These are phyloP conservation scores for Parotia lawesii DNA, from an alignment of 2,113 vertebrate genomes.

Conservation along the genomic window DNA sequence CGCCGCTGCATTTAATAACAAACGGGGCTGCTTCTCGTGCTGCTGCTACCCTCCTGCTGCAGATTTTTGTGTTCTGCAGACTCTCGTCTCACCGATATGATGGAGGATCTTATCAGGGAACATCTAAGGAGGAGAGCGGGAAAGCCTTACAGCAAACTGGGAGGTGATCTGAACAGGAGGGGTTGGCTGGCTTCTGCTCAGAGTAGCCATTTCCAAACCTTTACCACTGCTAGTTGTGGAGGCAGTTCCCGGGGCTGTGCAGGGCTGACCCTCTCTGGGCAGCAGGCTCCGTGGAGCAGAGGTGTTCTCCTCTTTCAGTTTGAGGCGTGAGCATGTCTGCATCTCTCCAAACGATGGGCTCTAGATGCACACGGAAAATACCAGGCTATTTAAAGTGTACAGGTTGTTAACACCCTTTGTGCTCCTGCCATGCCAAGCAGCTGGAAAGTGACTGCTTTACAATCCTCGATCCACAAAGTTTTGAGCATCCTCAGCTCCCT, in stretches of 20 bases:
- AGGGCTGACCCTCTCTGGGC: background rate
- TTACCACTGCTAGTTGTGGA: background rate
- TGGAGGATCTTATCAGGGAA: background rate
- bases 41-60: background rate
- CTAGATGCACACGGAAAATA: background rate
- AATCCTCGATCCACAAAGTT: background rate
- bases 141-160: background rate
- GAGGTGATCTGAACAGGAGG: background rate
- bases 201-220: background rate
- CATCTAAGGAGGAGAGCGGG: background rate
- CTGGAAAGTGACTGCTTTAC: background rate
- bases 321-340: background rate
- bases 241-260: background rate
- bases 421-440: background rate
- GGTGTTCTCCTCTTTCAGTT: background rate
- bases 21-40: background rate
- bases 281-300: background rate
- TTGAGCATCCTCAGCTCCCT: background rate
- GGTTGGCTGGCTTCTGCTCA: background rate
- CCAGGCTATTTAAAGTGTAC: background rate
- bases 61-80: background rate
- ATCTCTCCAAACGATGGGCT: background rate
- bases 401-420: background rate
- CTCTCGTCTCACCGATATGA: background rate
- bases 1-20: background rate